Evolutionary conservation across 1,140 invertebrate genomes (phyloP), one percentile per base, ranked within the genome.

Genomic region (Cotesia vestalis): DNA sequence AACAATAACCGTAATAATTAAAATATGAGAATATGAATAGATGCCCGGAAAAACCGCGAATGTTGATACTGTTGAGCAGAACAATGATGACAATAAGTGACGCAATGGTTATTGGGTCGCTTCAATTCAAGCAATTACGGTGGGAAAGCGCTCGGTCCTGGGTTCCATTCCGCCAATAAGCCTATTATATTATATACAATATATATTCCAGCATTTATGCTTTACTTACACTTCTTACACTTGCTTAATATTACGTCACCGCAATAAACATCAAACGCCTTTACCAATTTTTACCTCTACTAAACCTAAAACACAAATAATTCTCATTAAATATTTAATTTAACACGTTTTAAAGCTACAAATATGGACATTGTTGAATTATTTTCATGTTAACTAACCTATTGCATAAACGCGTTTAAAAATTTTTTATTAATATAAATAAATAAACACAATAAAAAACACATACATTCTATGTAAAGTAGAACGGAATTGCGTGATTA

Each of bases 111-210:
- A 81, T 83, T 78, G 79, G 79, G 79, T 79, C 76, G 63, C 63
- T 73, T 77, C 80, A 82, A 85, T 84, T 84, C 76, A 80, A 75
- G 69, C 82, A 85, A 85, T 85, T 85, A 81, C 72, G 76, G 78
- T 85, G 82, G 79, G 81, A 85, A 83, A 80, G 69, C 64, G 61
- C 14, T 66, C 57, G 64, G 52, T 71, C 52, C 53, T 59, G 20
- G 38, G 63, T 71, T 66, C 62, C 68, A 53, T 62, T 55, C 62
- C 68, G 51, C 55, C 62, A 62, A 63, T 71, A 60, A 64, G 61
- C 51, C 55, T 70, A 69, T 70, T 36, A 62, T 14, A 46, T 57
- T 61, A 27, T 27, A 27, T 27, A 27, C 27, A 27, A 27, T 27
- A 27, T 27, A 27, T 46, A 66, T 52, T 66, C 63, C 17, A 46